Evolutionary conservation across 2,888 invertebrate genomes (phyloP).

Genomic region (Electrophaes corylata): DNA sequence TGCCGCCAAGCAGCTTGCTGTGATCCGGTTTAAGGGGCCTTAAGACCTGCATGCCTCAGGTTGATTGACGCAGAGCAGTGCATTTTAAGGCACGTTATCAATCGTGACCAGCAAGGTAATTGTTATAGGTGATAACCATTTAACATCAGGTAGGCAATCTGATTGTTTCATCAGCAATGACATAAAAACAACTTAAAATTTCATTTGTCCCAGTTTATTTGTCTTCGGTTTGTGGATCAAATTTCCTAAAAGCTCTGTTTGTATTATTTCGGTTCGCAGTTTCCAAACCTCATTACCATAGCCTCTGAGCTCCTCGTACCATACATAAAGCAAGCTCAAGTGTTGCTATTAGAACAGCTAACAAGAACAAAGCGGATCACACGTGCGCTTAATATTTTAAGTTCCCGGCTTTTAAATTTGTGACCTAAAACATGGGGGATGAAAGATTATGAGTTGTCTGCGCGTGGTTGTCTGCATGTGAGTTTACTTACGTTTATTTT

Average conservation of each 20-base stretch:
- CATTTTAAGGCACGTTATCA: too few species aligned
- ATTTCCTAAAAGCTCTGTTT: neutral
- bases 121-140: too few species aligned
- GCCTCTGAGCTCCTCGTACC: constrained; percentile 14
- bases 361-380: constrained; percentile 39
- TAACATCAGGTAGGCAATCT: too few species aligned
- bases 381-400: constrained; percentile 42
- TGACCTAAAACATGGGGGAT: constrained; percentile 14
- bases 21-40: too few species aligned
- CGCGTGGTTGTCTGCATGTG: too few species aligned
- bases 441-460: constrained; percentile 15
- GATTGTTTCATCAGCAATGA: too few species aligned
- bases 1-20: too few species aligned
- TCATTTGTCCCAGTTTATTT: constrained; percentile 1
- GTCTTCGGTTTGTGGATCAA: constrained; percentile 1
- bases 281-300: constrained; percentile 7
- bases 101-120: too few species aligned
- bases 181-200: neutral
- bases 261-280: neutral
- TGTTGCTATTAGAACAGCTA: constrained; percentile 29
- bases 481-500: too few species aligned
- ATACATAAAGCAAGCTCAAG: constrained; percentile 20
- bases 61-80: too few species aligned
- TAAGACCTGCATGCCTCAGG: too few species aligned
- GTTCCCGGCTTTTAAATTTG: constrained; percentile 39